Evolutionary conservation across 2,888 invertebrate genomes (phyloP).

Genomic region (Cosmorhoe ocellata): DNA sequence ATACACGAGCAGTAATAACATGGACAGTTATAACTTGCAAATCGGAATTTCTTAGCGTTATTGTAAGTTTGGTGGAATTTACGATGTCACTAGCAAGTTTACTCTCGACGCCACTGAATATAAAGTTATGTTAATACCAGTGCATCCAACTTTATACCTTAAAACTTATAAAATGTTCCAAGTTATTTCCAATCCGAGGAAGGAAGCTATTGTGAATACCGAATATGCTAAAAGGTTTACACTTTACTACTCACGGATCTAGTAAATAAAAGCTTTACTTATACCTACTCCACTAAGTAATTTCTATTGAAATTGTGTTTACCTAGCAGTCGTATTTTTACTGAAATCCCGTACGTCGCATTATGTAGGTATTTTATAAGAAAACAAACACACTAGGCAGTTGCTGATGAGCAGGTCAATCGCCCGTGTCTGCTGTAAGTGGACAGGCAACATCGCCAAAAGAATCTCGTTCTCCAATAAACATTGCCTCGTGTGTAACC

Average conservation of each 20-base stretch:
- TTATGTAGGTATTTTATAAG: slow-evolving; percentile 8
- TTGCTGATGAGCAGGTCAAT: too few relatives aligned
- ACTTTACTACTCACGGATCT: slow-evolving; percentile 20
- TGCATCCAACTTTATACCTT: slow-evolving; percentile 67
- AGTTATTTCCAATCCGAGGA: slow-evolving; percentile 61
- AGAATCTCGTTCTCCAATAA: not conserved
- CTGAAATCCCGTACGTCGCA: not conserved
- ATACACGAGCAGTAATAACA: slow-evolving; percentile 54
- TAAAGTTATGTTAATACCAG: slow-evolving; percentile 77
- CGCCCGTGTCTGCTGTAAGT: not conserved
- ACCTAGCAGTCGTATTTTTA: slow-evolving; percentile 3
- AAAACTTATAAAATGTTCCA: slow-evolving; percentile 69
- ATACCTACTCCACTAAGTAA: not conserved
- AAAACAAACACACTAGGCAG: not conserved
- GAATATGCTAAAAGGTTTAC: slow-evolving; percentile 30
- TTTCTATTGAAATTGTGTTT: slow-evolving; percentile 3
- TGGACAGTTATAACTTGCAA: slow-evolving; percentile 66
- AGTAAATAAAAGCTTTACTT: slow-evolving; percentile 16
- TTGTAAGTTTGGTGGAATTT: slow-evolving; percentile 75
- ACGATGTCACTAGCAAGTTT: slow-evolving; percentile 73
- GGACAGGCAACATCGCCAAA: not conserved
- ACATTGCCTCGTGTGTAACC: not conserved
- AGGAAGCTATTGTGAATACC: slow-evolving; percentile 45
- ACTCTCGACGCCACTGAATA: slow-evolving; percentile 71
- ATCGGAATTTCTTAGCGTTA: slow-evolving; percentile 68